Evolutionary conservation across 2,113 vertebrate genomes (phyloP).

Genomic region (Aix galericulata): DNA sequence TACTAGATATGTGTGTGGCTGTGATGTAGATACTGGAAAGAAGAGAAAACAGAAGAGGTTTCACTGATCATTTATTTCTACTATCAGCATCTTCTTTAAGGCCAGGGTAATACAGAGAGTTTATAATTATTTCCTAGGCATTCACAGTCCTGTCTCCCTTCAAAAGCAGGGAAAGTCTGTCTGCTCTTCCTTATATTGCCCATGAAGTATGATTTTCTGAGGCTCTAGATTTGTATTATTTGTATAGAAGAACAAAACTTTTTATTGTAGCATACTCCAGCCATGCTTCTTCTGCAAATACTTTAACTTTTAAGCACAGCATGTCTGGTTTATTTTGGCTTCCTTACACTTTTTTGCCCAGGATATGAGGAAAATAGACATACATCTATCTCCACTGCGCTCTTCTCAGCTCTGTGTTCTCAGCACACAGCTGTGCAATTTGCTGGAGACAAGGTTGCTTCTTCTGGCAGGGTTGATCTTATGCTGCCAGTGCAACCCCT

Average conservation of each 20-base stretch:
- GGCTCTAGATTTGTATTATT: not conserved
- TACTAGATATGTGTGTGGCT: not conserved
- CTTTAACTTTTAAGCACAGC: not conserved
- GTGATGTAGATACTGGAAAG: not conserved
- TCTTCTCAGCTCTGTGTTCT: not conserved
- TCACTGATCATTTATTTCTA: not conserved
- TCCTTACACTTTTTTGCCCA: not conserved
- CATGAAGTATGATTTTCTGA: not conserved
- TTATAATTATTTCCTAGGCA: not conserved
- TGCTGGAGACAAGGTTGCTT: not conserved
- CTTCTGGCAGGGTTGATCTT: not conserved
- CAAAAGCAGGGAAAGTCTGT: not conserved
- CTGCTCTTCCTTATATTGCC: not conserved
- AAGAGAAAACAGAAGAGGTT: not conserved
- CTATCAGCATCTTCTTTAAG: not conserved
- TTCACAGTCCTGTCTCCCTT: not conserved
- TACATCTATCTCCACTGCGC: not conserved
- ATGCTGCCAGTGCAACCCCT: not conserved
- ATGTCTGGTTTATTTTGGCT: constrained; percentile 53
- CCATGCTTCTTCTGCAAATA: constrained; percentile 27
- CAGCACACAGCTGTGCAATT: not conserved
- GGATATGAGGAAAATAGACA: not conserved
- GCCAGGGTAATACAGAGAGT: not conserved
- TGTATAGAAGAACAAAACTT: not conserved
- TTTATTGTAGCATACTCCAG: not conserved